Percentiles rank a stretch among this genome's conserved stretches.
phyloP scores from a whole-genome alignment of 2,888 invertebrate genomes.

The Zele albiditarsus region DNA sequence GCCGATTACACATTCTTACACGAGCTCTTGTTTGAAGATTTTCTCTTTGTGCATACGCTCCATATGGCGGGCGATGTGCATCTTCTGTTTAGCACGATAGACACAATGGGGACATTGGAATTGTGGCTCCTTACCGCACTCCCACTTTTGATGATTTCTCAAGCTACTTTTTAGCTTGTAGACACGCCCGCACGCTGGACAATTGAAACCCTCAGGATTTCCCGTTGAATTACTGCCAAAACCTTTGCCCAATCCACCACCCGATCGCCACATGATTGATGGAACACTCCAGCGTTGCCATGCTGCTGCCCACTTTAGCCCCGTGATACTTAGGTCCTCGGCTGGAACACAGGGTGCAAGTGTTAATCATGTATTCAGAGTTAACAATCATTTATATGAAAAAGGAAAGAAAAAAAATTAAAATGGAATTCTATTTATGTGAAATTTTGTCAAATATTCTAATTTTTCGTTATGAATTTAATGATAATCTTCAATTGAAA shows the following conservation, averaged over 20 bases:
- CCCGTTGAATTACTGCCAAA: slow-evolving; percentile 59
- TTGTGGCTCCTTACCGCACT: slow-evolving; percentile 73
- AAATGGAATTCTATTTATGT: slow-evolving; percentile 32
- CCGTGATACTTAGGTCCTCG: slow-evolving; percentile 84
- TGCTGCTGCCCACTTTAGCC: slow-evolving; percentile 79
- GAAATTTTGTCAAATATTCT: slow-evolving; percentile 6
- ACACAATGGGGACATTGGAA: slow-evolving; percentile 73
- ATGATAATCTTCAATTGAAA: no score
- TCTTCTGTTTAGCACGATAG: slow-evolving; percentile 72
- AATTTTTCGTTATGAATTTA: no score
- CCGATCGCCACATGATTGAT: slow-evolving; percentile 71
- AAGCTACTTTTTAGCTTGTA: slow-evolving; percentile 89
- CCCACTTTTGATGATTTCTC: slow-evolving; percentile 72
- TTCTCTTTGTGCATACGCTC: slow-evolving; percentile 74
- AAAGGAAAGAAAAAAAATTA: slow-evolving; percentile 28
- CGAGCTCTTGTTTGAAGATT: slow-evolving; percentile 70
- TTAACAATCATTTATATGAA: slow-evolving; percentile 21
- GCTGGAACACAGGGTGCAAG: slow-evolving; percentile 73
- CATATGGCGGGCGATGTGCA: slow-evolving; percentile 73
- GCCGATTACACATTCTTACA: slow-evolving; percentile 55
- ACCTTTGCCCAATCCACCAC: slow-evolving; percentile 66
- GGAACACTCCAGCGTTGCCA: slow-evolving; percentile 76
- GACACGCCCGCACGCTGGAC: slow-evolving; percentile 87
- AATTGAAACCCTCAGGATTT: slow-evolving; percentile 78
- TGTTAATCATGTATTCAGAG: slow-evolving; percentile 43